Evolutionary conservation across 2,113 vertebrate species (phyloP).

Genomic region (Proteles cristata): DNA sequence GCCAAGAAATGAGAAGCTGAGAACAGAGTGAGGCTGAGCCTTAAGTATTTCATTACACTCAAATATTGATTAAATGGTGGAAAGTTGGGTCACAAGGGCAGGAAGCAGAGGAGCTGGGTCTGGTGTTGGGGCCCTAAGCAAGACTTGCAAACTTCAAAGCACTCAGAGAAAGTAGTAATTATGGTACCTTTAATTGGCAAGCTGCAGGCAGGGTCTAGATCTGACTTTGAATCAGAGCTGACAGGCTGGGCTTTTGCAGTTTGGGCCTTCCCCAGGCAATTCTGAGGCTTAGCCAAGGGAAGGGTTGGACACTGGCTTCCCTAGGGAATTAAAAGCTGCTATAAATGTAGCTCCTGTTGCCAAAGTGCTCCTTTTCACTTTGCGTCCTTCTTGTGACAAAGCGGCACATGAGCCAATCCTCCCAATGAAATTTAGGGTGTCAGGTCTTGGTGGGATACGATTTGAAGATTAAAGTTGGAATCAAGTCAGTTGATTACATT

Average conservation of each 20-base stretch:
- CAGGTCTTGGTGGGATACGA: background rate
- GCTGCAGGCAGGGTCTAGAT: background rate
- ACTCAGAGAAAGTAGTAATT: conserved; percentile 20
- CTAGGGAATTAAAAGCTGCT: background rate
- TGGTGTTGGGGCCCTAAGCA: background rate
- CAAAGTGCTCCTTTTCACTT: background rate
- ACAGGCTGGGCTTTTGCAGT: background rate
- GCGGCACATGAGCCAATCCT: background rate
- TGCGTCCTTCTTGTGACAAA: background rate
- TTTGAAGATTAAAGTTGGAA: background rate
- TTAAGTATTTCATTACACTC: background rate
- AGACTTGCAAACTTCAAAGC: conserved; percentile 52
- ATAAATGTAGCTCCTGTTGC: background rate
- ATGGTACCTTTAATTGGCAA: conserved; percentile 8
- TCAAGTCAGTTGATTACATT: background rate
- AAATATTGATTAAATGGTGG: background rate
- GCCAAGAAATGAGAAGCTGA: background rate
- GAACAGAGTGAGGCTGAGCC: background rate
- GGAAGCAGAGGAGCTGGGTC: background rate
- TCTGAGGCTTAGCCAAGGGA: background rate
- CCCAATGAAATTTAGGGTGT: background rate
- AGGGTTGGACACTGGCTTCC: background rate
- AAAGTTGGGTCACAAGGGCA: background rate
- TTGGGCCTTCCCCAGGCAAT: background rate
- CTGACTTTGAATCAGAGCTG: background rate